Evolutionary conservation across 2,797 vertebrate species (phyloP).

Genomic region (Arnoldichthys spilopterus): DNA sequence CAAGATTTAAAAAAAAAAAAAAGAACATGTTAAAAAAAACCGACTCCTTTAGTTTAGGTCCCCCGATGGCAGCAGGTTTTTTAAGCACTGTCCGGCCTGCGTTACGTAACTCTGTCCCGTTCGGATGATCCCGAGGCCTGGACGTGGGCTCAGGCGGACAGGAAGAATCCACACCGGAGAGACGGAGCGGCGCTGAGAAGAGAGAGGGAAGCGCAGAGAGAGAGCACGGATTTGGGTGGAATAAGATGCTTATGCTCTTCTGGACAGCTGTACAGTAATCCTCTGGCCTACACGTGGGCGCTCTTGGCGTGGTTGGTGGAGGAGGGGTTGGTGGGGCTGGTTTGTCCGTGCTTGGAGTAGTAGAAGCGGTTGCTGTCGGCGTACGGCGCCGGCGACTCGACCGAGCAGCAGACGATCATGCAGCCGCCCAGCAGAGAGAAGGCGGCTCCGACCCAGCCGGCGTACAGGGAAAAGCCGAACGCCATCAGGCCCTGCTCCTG

Average conservation of each 20-base stretch:
- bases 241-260: constrained; percentile 11
- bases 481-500: constrained; percentile 88
- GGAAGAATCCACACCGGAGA: constrained; percentile 59
- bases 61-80: constrained; percentile 15
- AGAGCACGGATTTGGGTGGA: constrained; percentile 8
- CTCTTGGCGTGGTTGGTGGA: constrained; percentile 91
- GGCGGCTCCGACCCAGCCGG: constrained; percentile 91
- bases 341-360: constrained; percentile 83
- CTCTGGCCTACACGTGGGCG: constrained; percentile 85
- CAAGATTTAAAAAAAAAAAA: constrained; percentile 13
- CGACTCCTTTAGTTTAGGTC: constrained; percentile 17
- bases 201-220: neutral
- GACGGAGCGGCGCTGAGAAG: constrained; percentile 18
- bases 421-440: constrained; percentile 88
- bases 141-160: constrained; percentile 48
- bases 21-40: constrained; percentile 8
- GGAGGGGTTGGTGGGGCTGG: constrained; percentile 69
- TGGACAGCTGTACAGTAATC: constrained; percentile 19
- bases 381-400: constrained; percentile 82
- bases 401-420: constrained; percentile 87
- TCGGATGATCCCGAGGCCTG: constrained; percentile 49
- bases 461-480: constrained; percentile 94
- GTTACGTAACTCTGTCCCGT: constrained; percentile 48
- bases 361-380: constrained; percentile 93
- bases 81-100: constrained; percentile 29